Base-by-base conservation (phyloP, 2,797 vertebrate species). In the Hapalemur alaotrensis region DNA sequence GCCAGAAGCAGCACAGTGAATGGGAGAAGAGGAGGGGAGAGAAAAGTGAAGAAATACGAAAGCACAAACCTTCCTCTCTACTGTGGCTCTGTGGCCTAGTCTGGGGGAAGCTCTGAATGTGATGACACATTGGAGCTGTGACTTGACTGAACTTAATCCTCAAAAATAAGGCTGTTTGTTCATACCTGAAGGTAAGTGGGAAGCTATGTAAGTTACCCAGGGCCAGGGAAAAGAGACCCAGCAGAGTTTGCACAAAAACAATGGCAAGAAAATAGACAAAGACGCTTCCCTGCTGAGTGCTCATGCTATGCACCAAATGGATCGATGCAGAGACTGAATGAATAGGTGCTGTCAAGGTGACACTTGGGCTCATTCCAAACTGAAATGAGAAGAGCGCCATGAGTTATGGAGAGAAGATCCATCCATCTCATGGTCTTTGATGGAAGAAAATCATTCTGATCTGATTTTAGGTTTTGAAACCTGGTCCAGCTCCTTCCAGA, bases 341-440 rank as follows among this genome's bases (percentile, higher is more conserved):
- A 23, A 13, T 22, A 73, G 75, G 30, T 28, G 5, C 35, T 25
- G 1, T 30, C 41, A 82, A 70, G 32, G 43, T 17, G 91, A 96
- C 63, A 67, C 97, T 70, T 80, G 59, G 82, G 87, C 80, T 97
- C 96, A 98, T 93, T 89, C 96, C 97, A 97, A 95, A 96, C 81
- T 2, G 48, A 97, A 98, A 97, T 88, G 96, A 96, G 96, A 28
- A n/a, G 28, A 61, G 28, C 59, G 93, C 95, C 91, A 15, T 91
- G 96, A 95, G 92, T 97, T 96, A 94, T 79, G 91, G 95, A 97
- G 69, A 95, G 88, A 97, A 12, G 67, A 59, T 89, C 75, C 89
- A 61, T 70, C 81, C 25, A 38, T 13, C 18, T 96, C 76, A 35
- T 0, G 0, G 85, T 38, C 94, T 93, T 80, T 57, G 69, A 14